These are phyloP conservation scores for Patiria pectinifera DNA, from an alignment of 53 echinoderm and acorn worm genomes.

Conservation along the genomic window DNA sequence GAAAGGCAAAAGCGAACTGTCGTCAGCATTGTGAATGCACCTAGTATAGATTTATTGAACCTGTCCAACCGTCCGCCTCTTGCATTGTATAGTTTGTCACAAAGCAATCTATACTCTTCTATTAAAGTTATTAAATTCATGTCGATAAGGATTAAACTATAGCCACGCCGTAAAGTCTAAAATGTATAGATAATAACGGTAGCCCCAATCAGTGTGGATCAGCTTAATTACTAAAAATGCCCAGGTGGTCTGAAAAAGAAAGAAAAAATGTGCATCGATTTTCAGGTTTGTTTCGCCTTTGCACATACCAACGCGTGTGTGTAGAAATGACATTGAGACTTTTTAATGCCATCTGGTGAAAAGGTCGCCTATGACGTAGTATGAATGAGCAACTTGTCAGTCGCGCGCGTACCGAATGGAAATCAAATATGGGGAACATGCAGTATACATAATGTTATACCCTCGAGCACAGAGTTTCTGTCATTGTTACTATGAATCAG, in stretches of 20 bases:
- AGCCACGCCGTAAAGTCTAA: neutral
- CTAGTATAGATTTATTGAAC: too few relatives aligned
- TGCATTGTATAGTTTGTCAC: too few relatives aligned
- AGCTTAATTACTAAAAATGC: neutral
- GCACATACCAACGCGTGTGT: constrained; percentile 17
- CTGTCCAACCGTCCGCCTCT: too few relatives aligned
- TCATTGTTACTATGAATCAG: neutral
- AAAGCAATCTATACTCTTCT: too few relatives aligned
- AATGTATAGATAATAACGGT: neutral
- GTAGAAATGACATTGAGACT: constrained; percentile 6
- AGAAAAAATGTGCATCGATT: neutral
- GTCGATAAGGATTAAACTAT: neutral
- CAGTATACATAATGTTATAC: neutral
- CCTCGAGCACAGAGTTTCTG: neutral
- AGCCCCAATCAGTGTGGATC: neutral
- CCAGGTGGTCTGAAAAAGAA: constrained; percentile 2
- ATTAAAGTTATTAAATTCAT: too few relatives aligned
- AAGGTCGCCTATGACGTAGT: constrained; percentile 53
- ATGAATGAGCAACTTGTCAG: neutral
- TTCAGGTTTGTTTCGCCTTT: neutral
- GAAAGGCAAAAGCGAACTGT: too few relatives aligned
- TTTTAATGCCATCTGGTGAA: constrained; percentile 9
- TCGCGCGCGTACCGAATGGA: neutral
- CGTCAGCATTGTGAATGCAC: too few relatives aligned
- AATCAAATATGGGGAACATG: constrained; percentile 21